phyloP scores from a whole-genome alignment of 2,888 invertebrate genomes.

The Busseola fusca region DNA sequence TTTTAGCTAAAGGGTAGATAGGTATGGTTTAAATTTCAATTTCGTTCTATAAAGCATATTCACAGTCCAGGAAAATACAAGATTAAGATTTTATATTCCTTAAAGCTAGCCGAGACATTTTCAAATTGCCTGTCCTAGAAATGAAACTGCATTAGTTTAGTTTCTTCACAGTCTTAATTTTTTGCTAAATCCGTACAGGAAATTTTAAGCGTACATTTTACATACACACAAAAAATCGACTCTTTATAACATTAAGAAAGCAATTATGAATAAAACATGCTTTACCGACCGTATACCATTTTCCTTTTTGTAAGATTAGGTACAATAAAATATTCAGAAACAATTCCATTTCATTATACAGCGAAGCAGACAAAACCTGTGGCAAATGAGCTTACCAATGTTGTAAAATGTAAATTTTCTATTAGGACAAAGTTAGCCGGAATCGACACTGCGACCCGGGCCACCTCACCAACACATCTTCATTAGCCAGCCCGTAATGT shows the following conservation, averaged over 20 bases:
- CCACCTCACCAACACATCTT: conserved; percentile 80
- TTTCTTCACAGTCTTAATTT: conserved; percentile 11
- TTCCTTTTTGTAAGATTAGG: conserved; percentile 56
- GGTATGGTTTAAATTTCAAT: conserved; percentile 1
- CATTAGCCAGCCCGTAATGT: conserved; percentile 79
- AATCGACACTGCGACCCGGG: conserved; percentile 68
- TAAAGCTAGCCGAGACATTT: conserved; percentile 28
- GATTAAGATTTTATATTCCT: conserved; percentile 21
- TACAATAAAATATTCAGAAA: conserved; percentile 52
- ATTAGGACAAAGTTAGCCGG: conserved; percentile 65
- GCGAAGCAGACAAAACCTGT: conserved; percentile 26
- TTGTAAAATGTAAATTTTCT: conserved; percentile 65
- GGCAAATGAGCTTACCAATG: conserved; percentile 47
- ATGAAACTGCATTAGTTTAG: conserved; percentile 38
- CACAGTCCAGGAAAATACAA: conserved; percentile 17
- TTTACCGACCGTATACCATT: conserved; percentile 41
- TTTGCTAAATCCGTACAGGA: conserved; percentile 20
- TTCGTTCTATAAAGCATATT: conserved; percentile 6
- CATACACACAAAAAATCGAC: conserved; percentile 27
- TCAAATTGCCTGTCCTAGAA: conserved; percentile 38
- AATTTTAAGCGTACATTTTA: conserved; percentile 36
- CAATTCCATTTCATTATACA: conserved; percentile 53
- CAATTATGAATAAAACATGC: conserved; percentile 53
- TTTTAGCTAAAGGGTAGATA: not conserved
- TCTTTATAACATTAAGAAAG: conserved; percentile 40